These are phyloP conservation scores for Biston stratarius DNA, from an alignment of 2,888 invertebrate species.

Conservation along the genomic window DNA sequence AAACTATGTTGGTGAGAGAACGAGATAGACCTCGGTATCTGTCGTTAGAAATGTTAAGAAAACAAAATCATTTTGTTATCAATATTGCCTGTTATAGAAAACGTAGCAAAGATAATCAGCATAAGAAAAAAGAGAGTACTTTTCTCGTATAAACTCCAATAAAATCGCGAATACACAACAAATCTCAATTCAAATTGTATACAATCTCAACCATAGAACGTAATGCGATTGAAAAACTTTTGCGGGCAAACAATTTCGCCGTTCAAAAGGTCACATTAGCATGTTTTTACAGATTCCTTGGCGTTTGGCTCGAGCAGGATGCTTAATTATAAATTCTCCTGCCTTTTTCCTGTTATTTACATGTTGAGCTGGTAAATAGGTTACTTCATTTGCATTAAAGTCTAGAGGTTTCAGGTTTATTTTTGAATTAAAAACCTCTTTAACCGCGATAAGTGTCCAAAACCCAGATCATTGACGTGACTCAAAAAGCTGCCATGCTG, in stretches of 20 bases:
- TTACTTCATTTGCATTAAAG: constrained; percentile 24
- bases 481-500: too few relatives aligned
- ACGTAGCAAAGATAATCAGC: background rate
- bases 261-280: constrained; percentile 43
- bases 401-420: background rate
- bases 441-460: too few relatives aligned
- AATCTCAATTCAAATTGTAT: constrained; percentile 5
- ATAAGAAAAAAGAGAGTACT: background rate
- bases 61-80: too few relatives aligned
- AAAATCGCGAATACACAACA: background rate
- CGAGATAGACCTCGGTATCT: too few relatives aligned
- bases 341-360: constrained; percentile 39
- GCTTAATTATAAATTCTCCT: constrained; percentile 40
- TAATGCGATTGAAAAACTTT: constrained; percentile 34
- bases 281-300: constrained; percentile 39
- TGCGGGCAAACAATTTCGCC: constrained; percentile 23
- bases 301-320: constrained; percentile 10
- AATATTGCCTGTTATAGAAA: background rate
- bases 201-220: constrained; percentile 19
- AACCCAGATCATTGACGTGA: too few relatives aligned
- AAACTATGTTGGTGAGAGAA: too few relatives aligned
- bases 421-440: too few relatives aligned
- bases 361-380: constrained; percentile 26
- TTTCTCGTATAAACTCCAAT: background rate
- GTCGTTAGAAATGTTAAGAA: too few relatives aligned